Conservation (phyloP, 1,140 invertebrate species). For the Eupristina koningsbergeri region DNA sequence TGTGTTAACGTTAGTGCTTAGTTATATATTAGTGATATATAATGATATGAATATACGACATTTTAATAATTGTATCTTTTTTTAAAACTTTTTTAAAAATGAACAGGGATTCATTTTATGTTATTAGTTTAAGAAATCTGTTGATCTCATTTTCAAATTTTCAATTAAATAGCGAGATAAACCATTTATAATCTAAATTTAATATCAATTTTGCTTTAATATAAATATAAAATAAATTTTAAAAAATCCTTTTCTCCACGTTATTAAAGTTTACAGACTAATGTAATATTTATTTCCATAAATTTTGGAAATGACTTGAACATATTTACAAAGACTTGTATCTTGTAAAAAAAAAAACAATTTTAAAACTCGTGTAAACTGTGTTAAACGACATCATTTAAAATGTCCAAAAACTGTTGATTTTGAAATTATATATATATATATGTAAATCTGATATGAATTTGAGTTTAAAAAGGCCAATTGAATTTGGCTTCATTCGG, state of each 20-base stretch:
- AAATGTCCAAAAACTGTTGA: too few relatives aligned
- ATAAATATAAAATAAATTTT: not conserved
- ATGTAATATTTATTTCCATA: not conserved
- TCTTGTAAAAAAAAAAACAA: too few relatives aligned
- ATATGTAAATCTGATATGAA: too few relatives aligned
- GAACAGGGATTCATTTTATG: not conserved
- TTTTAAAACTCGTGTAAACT: too few relatives aligned
- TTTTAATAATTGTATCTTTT: too few relatives aligned
- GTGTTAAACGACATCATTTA: too few relatives aligned
- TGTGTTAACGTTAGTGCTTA: too few relatives aligned
- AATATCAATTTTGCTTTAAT: not conserved
- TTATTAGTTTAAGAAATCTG: not conserved
- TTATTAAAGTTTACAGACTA: not conserved
- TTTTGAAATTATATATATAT: too few relatives aligned
- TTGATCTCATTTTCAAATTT: not conserved
- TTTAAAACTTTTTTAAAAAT: too few relatives aligned
- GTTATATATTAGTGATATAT: too few relatives aligned
- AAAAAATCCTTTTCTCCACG: not conserved
- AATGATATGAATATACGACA: too few relatives aligned
- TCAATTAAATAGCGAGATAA: not conserved
- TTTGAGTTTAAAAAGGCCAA: too few relatives aligned
- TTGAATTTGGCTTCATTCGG: not conserved
- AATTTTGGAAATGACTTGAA: not conserved
- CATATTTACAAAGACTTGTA: not conserved
- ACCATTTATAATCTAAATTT: not conserved